These are phyloP conservation scores for Columbina picui DNA, from an alignment of 2,113 vertebrate species.

Conservation along the genomic window DNA sequence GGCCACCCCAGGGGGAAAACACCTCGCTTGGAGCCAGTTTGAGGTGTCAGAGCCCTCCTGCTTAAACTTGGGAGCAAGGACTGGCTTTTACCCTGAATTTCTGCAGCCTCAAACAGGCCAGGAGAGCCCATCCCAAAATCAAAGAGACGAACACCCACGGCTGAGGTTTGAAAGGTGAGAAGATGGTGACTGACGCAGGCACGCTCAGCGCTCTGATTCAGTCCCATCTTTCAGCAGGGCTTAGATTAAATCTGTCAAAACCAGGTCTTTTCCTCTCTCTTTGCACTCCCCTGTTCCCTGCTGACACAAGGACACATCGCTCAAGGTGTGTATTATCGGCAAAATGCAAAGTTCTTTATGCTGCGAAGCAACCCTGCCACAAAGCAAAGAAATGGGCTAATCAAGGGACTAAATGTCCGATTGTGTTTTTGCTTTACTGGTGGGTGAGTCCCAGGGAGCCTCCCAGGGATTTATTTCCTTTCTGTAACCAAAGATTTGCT, in stretches of 20 bases:
- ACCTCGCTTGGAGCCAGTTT: neutral
- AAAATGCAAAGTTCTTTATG: rapidly evolving
- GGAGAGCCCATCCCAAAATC: neutral
- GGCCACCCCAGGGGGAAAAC: neutral
- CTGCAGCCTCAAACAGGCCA: neutral
- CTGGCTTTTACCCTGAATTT: neutral
- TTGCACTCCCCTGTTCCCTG: neutral
- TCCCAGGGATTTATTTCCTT: neutral
- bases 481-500: neutral
- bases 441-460: neutral
- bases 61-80: neutral
- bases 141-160: neutral
- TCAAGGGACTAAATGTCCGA: rapidly evolving
- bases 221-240: conserved; percentile 33
- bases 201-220: neutral
- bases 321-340: neutral
- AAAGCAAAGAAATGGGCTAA: neutral
- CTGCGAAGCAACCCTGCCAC: neutral
- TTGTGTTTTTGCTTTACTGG: neutral
- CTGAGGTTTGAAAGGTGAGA: conserved; percentile 4
- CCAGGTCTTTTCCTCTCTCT: neutral
- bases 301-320: neutral
- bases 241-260: conserved; percentile 37
- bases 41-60: rapidly evolving
- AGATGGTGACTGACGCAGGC: conserved; percentile 9